Evolutionary conservation across 2,113 vertebrate genomes (phyloP), one percentile per base, ranked within the genome.

Genomic region (Phoenicopterus ruber): DNA sequence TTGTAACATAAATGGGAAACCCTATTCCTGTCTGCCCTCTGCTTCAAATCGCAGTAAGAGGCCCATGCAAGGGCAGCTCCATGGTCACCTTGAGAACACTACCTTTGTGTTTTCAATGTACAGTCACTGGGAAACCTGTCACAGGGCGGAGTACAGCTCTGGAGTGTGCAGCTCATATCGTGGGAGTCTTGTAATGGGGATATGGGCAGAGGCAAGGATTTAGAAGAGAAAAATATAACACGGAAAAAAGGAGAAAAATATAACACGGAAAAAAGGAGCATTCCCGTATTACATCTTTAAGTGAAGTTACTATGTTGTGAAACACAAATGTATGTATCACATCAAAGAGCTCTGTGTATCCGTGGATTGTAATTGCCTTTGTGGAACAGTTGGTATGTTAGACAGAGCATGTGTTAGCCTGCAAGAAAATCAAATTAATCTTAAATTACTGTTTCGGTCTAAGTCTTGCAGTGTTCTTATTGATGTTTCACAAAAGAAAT

Each of bases 131-230:
- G 72, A 34, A 44, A 21, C 38, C 62, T 65, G 28, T 21, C 18
- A 18, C 52, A 10, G 49, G 38, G 13, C 42, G 49, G 79, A 22
- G 59, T 8, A 21, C 63, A 50, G 71, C 17, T 14, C 71, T 28
- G 26, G 25, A 44, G 15, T 5, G 12, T 17, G 40, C 52, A 25
- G 28, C 57, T 36, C 1, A 0, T 20, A 2, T 21, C 1, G 0
- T 36, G 72, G 67, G 72, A 61, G 44, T n/a, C 79, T 55, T 44
- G n/a, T 4, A 42, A 9, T 4, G 58, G 58, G n/a, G n/a, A 20
- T 34, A 13, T 3, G 58, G 62, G 67, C 74, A 88, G 25, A 55
- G 29, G 70, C 40, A 9, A 38, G 76, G 86, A 19, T 86, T 40
- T 58, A 55, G 67, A 29, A 74, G 67, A 77, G 31, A 26, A 26